Evolutionary conservation across 2,888 invertebrate species (phyloP).

Genomic region (Notodonta dromedarius): DNA sequence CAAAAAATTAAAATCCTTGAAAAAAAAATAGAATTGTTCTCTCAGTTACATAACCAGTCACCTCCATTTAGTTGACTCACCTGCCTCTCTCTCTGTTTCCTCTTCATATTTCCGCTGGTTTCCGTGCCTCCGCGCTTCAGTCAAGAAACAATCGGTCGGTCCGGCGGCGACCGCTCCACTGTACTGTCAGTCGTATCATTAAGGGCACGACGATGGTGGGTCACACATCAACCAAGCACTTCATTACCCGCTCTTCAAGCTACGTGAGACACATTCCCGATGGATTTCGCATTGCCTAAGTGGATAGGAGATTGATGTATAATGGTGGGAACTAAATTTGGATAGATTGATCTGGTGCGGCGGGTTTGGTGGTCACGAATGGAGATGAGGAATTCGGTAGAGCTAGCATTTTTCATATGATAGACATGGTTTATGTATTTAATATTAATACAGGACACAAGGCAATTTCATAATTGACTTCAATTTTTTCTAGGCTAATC

Average conservation of each 20-base stretch:
- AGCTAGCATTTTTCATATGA: too few relatives aligned
- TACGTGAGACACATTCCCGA: constrained; percentile 75
- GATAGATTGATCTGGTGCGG: constrained; percentile 24
- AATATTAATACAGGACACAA: too few relatives aligned
- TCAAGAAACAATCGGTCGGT: constrained; percentile 73
- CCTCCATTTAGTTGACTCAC: too few relatives aligned
- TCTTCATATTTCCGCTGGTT: constrained; percentile 33
- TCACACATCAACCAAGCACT: constrained; percentile 77
- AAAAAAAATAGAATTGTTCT: too few relatives aligned
- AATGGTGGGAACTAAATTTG: constrained; percentile 65
- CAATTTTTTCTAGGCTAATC: too few relatives aligned
- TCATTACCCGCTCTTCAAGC: constrained; percentile 70
- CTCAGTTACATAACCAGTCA: too few relatives aligned
- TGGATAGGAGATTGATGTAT: constrained; percentile 74
- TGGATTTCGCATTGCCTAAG: constrained; percentile 64
- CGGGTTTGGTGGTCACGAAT: neutral
- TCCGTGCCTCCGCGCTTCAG: constrained; percentile 52
- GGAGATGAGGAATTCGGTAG: neutral
- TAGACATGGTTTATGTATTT: too few relatives aligned
- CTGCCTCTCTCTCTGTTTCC: too few relatives aligned
- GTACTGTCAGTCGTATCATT: constrained; percentile 82
- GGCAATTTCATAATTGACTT: too few relatives aligned
- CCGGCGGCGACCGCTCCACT: constrained; percentile 66
- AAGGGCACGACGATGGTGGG: constrained; percentile 63
- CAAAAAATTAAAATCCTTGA: too few relatives aligned